Percentiles rank a stretch among this genome's conserved stretches.
These are phyloP conservation scores for Xiphias gladius DNA, from an alignment of 2,113 vertebrate species.

Conservation along the genomic window DNA sequence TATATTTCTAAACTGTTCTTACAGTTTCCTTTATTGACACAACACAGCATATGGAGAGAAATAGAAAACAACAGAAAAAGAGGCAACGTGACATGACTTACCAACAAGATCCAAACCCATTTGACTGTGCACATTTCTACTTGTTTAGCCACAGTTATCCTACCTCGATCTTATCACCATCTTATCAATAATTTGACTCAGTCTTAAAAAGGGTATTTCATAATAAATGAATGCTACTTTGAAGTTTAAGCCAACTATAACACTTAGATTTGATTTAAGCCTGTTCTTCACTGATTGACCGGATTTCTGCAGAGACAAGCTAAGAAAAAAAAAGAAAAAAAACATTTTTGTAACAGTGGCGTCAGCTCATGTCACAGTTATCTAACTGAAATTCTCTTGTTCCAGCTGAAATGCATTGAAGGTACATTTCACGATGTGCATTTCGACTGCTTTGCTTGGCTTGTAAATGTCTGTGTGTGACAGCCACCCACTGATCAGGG, in stretches of 20 bases:
- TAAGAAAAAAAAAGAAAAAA: no score
- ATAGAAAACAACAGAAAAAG: no score
- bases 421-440: background rate
- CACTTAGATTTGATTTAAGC: background rate
- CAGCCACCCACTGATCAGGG: background rate
- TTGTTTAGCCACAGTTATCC: no score
- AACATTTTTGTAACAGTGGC: background rate
- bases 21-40: background rate
- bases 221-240: background rate
- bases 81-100: no score
- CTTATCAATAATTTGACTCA: no score
- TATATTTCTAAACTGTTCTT: background rate
- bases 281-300: background rate
- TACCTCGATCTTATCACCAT: no score
- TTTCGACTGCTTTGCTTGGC: background rate
- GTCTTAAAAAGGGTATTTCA: no score
- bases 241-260: background rate
- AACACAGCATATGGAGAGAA: no score
- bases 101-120: no score
- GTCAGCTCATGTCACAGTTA: no score
- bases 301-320: background rate
- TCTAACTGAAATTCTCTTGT: background rate
- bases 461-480: background rate
- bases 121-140: background rate
- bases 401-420: background rate